These are phyloP conservation scores for Lasius fuliginosus DNA, from an alignment of 2,888 invertebrate genomes.

Conservation along the genomic window DNA sequence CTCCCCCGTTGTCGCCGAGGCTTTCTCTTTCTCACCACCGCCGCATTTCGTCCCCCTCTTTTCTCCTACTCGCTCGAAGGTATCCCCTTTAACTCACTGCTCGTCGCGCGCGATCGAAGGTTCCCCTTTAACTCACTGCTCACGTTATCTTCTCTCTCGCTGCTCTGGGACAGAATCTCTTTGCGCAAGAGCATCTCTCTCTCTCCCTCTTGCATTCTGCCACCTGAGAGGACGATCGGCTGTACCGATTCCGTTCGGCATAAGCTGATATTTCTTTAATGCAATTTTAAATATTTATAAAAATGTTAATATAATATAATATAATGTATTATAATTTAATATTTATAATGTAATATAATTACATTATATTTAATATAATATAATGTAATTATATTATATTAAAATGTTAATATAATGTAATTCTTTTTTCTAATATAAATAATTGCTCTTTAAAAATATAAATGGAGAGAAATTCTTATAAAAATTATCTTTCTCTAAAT, in stretches of 20 bases:
- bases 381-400: too few relatives aligned
- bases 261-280: too few relatives aligned
- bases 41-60: slow-evolving; percentile 5
- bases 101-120: slow-evolving; percentile 47
- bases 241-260: not conserved
- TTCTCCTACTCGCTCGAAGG: not conserved
- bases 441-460: slow-evolving; percentile 8
- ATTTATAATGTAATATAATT: too few relatives aligned
- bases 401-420: not conserved
- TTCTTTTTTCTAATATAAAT: not conserved
- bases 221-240: not conserved
- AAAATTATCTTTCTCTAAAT: not conserved
- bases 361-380: too few relatives aligned
- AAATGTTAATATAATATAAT: not conserved
- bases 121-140: slow-evolving; percentile 22
- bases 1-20: slow-evolving; percentile 19
- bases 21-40: slow-evolving; percentile 53
- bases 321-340: too few relatives aligned
- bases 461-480: not conserved
- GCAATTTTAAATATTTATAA: not conserved
- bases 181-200: slow-evolving; percentile 26
- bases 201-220: not conserved
- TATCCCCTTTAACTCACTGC: slow-evolving; percentile 18
- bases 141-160: slow-evolving; percentile 44
- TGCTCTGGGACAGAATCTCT: slow-evolving; percentile 18